phyloP scores from a whole-genome alignment of 2,888 invertebrate genomes.

The Heliconius charithonia region DNA sequence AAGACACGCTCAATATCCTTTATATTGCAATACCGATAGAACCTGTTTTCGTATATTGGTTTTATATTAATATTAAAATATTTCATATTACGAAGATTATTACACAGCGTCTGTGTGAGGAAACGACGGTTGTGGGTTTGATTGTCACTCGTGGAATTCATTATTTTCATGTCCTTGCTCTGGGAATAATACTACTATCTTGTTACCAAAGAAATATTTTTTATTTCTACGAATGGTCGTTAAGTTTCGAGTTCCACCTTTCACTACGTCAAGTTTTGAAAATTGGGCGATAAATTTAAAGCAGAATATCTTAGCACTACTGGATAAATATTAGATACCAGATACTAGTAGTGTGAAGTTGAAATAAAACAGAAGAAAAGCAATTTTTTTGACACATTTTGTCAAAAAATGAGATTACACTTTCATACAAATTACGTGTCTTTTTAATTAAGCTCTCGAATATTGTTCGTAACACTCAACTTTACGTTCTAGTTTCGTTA shows the following conservation, averaged over 20 bases:
- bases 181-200: too few species aligned
- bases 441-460: conserved; percentile 7
- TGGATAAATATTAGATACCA: too few species aligned
- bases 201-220: too few species aligned
- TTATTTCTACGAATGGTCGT: too few species aligned
- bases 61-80: not conserved
- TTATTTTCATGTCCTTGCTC: too few species aligned
- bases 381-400: not conserved
- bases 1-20: not conserved
- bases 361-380: not conserved
- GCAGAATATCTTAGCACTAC: too few species aligned
- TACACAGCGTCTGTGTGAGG: too few species aligned
- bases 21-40: not conserved
- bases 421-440: not conserved
- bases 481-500: not conserved
- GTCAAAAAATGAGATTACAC: not conserved
- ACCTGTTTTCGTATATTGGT: not conserved
- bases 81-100: not conserved
- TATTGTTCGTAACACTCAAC: not conserved
- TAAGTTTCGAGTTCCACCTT: too few species aligned
- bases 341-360: not conserved
- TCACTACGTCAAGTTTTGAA: too few species aligned
- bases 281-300: too few species aligned
- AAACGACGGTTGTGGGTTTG: too few species aligned
- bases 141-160: too few species aligned